phyloP scores from a whole-genome alignment of 2,888 invertebrate genomes.

The Drosophila limbata region DNA sequence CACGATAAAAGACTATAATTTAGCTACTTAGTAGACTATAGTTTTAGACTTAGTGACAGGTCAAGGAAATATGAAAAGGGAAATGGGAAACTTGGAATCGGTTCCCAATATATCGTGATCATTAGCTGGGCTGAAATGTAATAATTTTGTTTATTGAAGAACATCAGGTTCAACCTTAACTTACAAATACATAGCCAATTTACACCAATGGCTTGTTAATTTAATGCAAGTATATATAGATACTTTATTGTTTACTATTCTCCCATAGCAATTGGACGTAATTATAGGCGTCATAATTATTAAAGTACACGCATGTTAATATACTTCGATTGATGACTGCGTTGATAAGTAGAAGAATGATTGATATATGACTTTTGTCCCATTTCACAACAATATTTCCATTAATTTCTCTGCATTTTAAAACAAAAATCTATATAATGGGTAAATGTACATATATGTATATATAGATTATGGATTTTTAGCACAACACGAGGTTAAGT shows the following conservation, averaged over 20 bases:
- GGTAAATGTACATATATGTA: constrained; percentile 6
- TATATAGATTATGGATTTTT: constrained; percentile 59
- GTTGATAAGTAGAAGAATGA: constrained; percentile 44
- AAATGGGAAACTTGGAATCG: constrained; percentile 4
- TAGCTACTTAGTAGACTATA: not conserved
- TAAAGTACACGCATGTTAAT: constrained; percentile 50
- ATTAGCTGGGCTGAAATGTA: constrained; percentile 8
- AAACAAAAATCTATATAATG: constrained; percentile 7
- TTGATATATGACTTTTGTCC: constrained; percentile 28
- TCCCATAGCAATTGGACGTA: constrained; percentile 10
- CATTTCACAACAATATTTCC: not conserved
- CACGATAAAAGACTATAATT: constrained; percentile 14
- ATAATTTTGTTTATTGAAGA: constrained; percentile 25
- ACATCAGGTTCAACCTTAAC: constrained; percentile 14
- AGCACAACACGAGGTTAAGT: constrained; percentile 54
- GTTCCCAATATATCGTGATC: not conserved
- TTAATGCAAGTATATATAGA: constrained; percentile 31
- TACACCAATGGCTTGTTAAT: constrained; percentile 34
- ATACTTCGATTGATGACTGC: constrained; percentile 58
- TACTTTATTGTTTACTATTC: not conserved
- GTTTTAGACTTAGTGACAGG: constrained; percentile 2
- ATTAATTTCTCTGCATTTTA: constrained; percentile 20
- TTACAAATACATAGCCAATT: constrained; percentile 10
- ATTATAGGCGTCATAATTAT: constrained; percentile 63
- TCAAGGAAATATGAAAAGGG: constrained; percentile 2